Percentiles rank a stretch among this genome's conserved stretches.
Evolutionary conservation across 2,113 vertebrate genomes (phyloP).

Genomic region (cat (Felis catus)): DNA sequence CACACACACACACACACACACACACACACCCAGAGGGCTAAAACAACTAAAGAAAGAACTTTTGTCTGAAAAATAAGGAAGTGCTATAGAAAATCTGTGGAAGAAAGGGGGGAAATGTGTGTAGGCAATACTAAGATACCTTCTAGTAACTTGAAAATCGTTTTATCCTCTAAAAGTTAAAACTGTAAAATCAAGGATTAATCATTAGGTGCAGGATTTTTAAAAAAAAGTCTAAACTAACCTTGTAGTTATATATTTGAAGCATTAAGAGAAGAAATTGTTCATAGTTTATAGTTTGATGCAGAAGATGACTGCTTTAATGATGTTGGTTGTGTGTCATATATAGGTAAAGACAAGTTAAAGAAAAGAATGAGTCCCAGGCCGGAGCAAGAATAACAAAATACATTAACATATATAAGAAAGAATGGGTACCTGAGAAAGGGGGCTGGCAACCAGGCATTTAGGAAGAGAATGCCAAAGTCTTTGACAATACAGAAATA

Average conservation of each 20-base stretch:
- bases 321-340: not conserved
- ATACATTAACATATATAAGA: not conserved
- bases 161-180: slow-evolving; percentile 32
- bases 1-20: too few relatives aligned
- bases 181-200: slow-evolving; percentile 41
- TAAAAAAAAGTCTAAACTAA: not conserved
- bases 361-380: not conserved
- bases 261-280: not conserved
- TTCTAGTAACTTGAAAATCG: not conserved
- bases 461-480: not conserved
- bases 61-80: not conserved
- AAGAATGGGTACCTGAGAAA: not conserved
- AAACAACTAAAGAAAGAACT: slow-evolving; percentile 20
- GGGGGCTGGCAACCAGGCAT: not conserved
- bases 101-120: not conserved
- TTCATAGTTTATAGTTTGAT: not conserved
- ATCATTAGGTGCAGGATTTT: not conserved
- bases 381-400: not conserved
- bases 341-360: not conserved
- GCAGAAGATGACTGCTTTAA: not conserved
- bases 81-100: not conserved
- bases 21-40: not conserved
- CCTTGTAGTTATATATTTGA: not conserved
- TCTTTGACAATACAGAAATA: not conserved
- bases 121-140: not conserved